Percentiles rank a stretch among this genome's conserved stretches.
phyloP scores from a whole-genome alignment of 2,113 vertebrate genomes.

The Girardinichthys multiradiatus region DNA sequence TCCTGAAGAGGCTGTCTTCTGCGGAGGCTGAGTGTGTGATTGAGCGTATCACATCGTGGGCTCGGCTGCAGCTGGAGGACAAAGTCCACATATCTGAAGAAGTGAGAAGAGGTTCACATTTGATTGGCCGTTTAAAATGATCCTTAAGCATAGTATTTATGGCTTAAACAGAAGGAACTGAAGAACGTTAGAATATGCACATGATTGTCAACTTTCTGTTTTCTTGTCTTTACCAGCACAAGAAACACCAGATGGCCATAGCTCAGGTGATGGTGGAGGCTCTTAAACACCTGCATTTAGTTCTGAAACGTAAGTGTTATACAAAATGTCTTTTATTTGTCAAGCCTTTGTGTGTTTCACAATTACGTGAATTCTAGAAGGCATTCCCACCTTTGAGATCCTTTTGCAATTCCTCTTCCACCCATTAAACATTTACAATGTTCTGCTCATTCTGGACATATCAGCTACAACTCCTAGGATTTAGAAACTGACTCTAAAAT shows the following conservation, averaged over 20 bases:
- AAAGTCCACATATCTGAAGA: conserved; percentile 81
- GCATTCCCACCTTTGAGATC: too few relatives aligned
- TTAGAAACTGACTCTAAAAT: too few relatives aligned
- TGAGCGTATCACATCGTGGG: conserved; percentile 86
- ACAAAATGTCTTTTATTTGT: background rate
- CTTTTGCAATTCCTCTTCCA: too few relatives aligned
- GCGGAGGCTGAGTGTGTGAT: conserved; percentile 83
- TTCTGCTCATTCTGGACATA: too few relatives aligned
- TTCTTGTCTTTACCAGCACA: conserved; percentile 75
- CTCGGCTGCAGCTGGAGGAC: conserved; percentile 82
- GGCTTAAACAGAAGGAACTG: background rate
- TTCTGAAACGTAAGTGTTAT: conserved; percentile 82
- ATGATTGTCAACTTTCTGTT: conserved; percentile 13
- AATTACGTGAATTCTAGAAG: background rate
- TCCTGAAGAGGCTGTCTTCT: conserved; percentile 83
- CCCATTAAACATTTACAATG: too few relatives aligned
- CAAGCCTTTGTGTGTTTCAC: background rate
- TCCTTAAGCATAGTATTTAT: background rate
- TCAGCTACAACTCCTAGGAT: too few relatives aligned
- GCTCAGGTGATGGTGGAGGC: conserved; percentile 85
- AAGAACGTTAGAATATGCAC: background rate
- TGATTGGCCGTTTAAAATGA: background rate
- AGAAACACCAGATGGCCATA: conserved; percentile 80
- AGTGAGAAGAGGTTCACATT: conserved; percentile 52
- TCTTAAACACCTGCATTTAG: conserved; percentile 82